Base-by-base conservation (phyloP, 2,797 vertebrate genomes). In the Microctenopoma lineatum region DNA sequence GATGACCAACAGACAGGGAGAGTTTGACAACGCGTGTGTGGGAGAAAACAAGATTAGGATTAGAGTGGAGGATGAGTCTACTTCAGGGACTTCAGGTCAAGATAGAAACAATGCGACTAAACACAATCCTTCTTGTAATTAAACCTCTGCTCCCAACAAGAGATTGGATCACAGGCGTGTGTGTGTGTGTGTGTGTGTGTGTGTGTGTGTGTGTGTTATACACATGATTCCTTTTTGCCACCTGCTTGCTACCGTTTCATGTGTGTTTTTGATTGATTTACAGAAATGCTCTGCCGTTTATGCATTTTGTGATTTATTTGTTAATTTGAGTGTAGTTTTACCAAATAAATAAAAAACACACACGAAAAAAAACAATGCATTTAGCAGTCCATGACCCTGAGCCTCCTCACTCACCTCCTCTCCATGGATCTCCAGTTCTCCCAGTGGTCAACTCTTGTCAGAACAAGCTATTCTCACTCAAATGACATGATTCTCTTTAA, bases 1-100 rank as follows among this genome's bases (percentile, higher is more conserved):
- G 59, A 52, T 78, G 14, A 46, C 7, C 15, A 38, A 16, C 48
- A 63, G 45, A 26, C 38, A 57, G 21, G 10, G 27, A 47, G 42
- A 21, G 15, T 44, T 38, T 25, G 64, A 57, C 59, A 58, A 52
- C 68, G 42, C 2, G 54, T 44, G 58, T 58, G 81, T 48, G 39
- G 59, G 73, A 77, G 61, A 70, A 84, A 89, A 89, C 69, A 69
- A 77, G 81, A 89, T 85, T 85, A 85, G 84, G 86, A 86, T 88
- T 85, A 89, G 57, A 69, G 54, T 0, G 57, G 51, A 66, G 77
- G 74, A 80, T 79, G 64, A 84, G 72, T 75, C 62, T 54, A 61
- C 60, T 61, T 66, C 66, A 70, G 59, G 45, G 74, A 76, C 10
- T 82, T 71, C n/a, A n/a, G 80, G 73, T 48, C 52, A 75, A 59